phyloP scores from a whole-genome alignment of 2,888 invertebrate species.

The Pristionchus japonicus region DNA sequence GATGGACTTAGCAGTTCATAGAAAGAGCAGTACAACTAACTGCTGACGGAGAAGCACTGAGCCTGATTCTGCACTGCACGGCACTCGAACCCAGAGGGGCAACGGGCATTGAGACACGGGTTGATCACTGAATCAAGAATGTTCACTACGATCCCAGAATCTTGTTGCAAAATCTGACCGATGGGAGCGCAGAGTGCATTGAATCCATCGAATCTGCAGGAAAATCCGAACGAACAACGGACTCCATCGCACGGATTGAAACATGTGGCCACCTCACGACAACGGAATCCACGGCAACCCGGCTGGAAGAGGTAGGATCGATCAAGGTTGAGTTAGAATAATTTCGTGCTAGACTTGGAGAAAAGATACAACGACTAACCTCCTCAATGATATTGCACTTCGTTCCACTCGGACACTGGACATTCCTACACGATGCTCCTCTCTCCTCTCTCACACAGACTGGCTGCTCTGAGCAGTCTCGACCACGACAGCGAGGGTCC shows the following conservation, averaged over 20 bases:
- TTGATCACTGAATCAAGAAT: background rate
- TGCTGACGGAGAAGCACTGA: background rate
- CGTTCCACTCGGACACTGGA: background rate
- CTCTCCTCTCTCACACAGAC: background rate
- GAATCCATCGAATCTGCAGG: background rate
- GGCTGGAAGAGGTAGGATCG: background rate
- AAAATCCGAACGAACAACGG: background rate
- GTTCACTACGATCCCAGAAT: background rate
- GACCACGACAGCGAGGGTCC: background rate
- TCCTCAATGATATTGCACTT: background rate
- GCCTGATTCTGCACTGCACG: background rate
- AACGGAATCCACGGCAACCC: background rate
- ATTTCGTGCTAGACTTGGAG: background rate
- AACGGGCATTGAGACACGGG: background rate
- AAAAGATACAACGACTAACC: background rate
- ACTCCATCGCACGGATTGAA: background rate
- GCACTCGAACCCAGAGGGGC: background rate
- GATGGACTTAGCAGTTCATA: too few species aligned
- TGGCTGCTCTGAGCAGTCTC: conserved; percentile 13
- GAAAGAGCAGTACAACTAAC: background rate
- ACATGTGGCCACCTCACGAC: background rate
- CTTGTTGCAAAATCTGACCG: background rate
- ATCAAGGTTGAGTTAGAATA: too few species aligned
- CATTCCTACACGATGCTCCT: background rate
- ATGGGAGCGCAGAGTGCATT: background rate